phyloP scores from a whole-genome alignment of 2,888 invertebrate species.

The Pinctada fucata region DNA sequence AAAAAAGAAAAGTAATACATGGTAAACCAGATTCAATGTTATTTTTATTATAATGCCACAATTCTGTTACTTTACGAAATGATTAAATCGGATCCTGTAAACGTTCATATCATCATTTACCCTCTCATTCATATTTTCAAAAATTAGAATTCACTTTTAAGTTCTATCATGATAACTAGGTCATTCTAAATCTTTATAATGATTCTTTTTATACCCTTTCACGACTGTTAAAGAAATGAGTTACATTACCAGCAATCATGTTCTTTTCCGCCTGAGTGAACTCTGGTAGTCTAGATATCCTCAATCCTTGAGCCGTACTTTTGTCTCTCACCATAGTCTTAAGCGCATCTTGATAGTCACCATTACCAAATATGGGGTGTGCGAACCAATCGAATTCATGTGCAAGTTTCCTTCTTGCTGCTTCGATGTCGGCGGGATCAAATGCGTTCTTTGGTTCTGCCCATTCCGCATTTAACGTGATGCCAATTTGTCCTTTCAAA shows the following conservation, averaged over 20 bases:
- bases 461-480: constrained; percentile 47
- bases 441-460: constrained; percentile 45
- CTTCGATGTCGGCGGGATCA: constrained; percentile 44
- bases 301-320: constrained; percentile 41
- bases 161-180: no score
- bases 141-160: no score
- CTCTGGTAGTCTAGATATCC: constrained; percentile 53
- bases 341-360: constrained; percentile 45
- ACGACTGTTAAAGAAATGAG: no score
- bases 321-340: constrained; percentile 19
- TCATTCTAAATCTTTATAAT: no score
- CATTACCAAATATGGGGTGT: constrained; percentile 50
- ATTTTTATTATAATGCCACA: no score
- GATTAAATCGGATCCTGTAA: no score
- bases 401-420: constrained; percentile 43
- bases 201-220: no score
- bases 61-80: no score
- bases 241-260: constrained; percentile 63
- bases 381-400: constrained; percentile 52
- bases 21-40: no score
- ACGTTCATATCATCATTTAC: no score
- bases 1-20: background rate
- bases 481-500: constrained; percentile 48
- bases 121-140: no score
- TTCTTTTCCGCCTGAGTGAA: constrained; percentile 70